A percentile compares a stretch with the other conserved stretches of the same genome.
Evolutionary conservation across 2,797 vertebrate species (phyloP).

Genomic region (Columba guinea): DNA sequence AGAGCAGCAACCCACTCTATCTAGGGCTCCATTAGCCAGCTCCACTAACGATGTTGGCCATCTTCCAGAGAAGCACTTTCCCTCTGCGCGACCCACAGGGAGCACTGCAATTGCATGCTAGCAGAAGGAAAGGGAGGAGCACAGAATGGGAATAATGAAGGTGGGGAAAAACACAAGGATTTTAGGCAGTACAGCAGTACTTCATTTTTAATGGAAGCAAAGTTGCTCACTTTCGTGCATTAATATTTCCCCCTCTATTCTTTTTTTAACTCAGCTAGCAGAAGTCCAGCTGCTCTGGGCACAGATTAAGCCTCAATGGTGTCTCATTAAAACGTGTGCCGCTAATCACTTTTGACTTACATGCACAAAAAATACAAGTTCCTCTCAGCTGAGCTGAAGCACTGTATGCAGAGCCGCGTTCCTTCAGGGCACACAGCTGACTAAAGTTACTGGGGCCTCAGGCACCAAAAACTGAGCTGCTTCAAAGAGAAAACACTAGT

Average conservation of each 20-base stretch:
- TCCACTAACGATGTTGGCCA: not conserved
- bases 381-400: not conserved
- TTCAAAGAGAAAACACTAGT: not conserved
- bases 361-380: not conserved
- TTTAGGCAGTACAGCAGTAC: not conserved
- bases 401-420: not conserved
- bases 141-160: not conserved
- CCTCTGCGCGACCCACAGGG: not conserved
- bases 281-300: not conserved
- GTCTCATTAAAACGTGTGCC: not conserved
- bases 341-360: not conserved
- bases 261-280: not conserved
- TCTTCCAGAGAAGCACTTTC: conserved; percentile 42
- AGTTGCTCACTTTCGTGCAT: not conserved
- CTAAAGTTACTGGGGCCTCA: not conserved
- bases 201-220: not conserved
- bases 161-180: not conserved
- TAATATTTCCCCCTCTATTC: not conserved
- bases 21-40: conserved; percentile 12
- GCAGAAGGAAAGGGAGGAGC: not conserved
- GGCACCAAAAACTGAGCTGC: not conserved
- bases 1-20: not conserved
- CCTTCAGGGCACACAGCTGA: not conserved
- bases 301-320: not conserved
- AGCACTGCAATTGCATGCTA: conserved; percentile 12